Conservation (phyloP, 2,797 vertebrate genomes). For the Leptodactylus fallax region DNA sequence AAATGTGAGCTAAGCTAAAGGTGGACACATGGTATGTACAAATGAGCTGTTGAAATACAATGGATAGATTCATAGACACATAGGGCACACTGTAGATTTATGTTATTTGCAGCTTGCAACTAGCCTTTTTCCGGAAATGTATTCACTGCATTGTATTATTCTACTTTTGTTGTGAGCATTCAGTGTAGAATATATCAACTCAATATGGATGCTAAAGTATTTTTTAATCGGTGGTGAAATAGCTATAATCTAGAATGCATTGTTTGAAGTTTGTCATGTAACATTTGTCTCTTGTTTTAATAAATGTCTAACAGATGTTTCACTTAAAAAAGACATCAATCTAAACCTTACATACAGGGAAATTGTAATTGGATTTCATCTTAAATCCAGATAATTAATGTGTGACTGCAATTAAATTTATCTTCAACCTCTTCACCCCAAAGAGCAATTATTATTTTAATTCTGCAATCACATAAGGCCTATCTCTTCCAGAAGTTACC, state of each 20-base stretch:
- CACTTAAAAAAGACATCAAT: slow-evolving; percentile 37
- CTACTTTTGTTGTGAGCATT: background rate
- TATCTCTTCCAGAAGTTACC: background rate
- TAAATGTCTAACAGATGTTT: slow-evolving; percentile 29
- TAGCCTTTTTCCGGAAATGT: background rate
- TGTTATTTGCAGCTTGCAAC: too few relatives aligned
- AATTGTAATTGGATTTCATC: slow-evolving; percentile 29
- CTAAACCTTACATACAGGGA: slow-evolving; percentile 1
- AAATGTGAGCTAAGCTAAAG: too few relatives aligned
- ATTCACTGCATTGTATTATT: background rate
- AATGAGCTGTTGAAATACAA: too few relatives aligned
- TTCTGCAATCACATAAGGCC: background rate
- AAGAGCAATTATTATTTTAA: slow-evolving; percentile 14
- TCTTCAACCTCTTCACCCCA: slow-evolving; percentile 19
- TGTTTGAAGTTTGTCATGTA: background rate
- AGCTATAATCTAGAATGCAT: background rate
- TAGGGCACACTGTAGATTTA: too few relatives aligned
- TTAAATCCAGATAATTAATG: slow-evolving; percentile 45
- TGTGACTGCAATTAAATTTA: slow-evolving; percentile 41
- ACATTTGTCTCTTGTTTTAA: background rate
- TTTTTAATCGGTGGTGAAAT: background rate
- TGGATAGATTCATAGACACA: too few relatives aligned
- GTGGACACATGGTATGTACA: too few relatives aligned
- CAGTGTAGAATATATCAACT: background rate
- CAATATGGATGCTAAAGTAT: background rate